Percentiles rank a stretch among this genome's conserved stretches.
These are phyloP conservation scores for Lophotriccus pileatus DNA, from an alignment of 2,797 vertebrate genomes.

Conservation along the genomic window DNA sequence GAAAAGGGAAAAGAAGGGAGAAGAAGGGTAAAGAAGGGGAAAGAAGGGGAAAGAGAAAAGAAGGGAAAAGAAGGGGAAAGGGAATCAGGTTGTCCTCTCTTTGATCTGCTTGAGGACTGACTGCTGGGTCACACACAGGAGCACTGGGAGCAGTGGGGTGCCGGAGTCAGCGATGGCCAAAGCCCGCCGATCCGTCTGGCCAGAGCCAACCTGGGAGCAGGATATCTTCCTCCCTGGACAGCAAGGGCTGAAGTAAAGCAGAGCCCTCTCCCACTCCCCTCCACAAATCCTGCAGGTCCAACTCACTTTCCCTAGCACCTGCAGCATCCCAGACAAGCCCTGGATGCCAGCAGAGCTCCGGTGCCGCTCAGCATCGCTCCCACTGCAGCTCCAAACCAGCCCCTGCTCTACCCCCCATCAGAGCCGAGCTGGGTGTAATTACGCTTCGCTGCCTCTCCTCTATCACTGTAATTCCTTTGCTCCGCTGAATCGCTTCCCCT, in stretches of 20 bases:
- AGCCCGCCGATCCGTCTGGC: not conserved
- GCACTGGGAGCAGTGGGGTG: not conserved
- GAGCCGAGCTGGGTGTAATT: not conserved
- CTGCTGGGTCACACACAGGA: not conserved
- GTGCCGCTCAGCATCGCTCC: fast-evolving
- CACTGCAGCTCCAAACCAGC: not conserved
- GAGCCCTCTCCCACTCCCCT: not conserved
- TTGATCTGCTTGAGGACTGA: not conserved
- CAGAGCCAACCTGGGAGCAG: not conserved
- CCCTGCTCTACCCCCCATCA: not conserved
- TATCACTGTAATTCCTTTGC: conserved; percentile 1
- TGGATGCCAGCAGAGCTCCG: not conserved
- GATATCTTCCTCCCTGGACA: not conserved
- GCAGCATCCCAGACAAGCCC: not conserved
- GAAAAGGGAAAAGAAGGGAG: too few relatives aligned
- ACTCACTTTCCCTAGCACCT: not conserved
- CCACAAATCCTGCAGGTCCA: not conserved
- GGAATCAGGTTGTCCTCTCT: not conserved
- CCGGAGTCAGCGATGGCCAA: fast-evolving
- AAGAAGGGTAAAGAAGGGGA: too few relatives aligned
- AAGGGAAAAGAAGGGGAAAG: too few relatives aligned
- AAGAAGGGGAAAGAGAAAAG: too few relatives aligned
- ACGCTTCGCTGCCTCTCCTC: not conserved
- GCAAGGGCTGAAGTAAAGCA: not conserved
- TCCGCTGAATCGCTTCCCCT: conserved; percentile 10